Conservation (phyloP, 2,113 vertebrate species). For the Vulpes lagopus region DNA sequence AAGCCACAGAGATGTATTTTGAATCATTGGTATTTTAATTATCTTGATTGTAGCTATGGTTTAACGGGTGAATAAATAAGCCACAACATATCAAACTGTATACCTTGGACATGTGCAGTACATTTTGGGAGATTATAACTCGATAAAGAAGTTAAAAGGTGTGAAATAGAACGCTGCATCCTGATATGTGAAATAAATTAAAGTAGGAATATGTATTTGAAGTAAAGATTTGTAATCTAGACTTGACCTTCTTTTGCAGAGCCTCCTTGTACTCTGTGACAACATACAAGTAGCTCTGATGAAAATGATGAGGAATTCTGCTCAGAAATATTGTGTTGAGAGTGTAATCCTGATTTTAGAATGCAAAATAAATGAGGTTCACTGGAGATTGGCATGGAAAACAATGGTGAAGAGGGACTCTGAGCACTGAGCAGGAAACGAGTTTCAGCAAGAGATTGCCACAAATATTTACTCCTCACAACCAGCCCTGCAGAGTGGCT, state of each 20-base stretch:
- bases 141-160: background rate
- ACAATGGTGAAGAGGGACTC: background rate
- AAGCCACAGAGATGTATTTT: background rate
- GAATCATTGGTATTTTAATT: background rate
- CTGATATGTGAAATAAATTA: background rate
- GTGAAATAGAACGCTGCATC: background rate
- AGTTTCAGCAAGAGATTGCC: background rate
- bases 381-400: background rate
- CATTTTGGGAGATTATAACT: background rate
- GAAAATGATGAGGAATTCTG: background rate
- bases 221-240: background rate
- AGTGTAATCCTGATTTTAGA: background rate
- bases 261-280: background rate
- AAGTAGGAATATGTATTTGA: background rate
- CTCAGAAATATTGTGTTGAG: background rate
- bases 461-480: background rate
- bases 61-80: background rate
- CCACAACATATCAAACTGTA: background rate
- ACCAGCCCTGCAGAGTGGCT: background rate
- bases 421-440: background rate
- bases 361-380: background rate
- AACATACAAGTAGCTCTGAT: background rate
- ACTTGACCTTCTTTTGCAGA: background rate
- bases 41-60: background rate
- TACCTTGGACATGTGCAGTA: background rate